Evolutionary conservation across 1,140 invertebrate species (phyloP).

Genomic region (Phthorimaea operculella): DNA sequence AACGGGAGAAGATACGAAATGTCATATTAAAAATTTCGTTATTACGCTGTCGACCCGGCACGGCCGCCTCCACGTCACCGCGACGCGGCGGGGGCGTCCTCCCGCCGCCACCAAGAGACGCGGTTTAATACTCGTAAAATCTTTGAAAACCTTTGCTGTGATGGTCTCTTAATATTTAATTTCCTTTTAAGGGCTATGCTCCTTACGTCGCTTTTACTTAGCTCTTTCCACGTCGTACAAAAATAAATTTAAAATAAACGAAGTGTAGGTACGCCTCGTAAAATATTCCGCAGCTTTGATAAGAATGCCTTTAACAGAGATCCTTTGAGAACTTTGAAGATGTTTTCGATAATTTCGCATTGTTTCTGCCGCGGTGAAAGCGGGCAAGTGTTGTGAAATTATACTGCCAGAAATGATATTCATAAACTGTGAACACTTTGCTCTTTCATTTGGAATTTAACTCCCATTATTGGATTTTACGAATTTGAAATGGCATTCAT

Average conservation of each 20-base stretch:
- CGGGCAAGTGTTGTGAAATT: background rate
- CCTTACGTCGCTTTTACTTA: constrained; percentile 1
- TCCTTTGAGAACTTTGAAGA: constrained; percentile 5
- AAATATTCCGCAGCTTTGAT: constrained; percentile 1
- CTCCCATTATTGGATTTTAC: too few species aligned
- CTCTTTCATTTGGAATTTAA: too few species aligned
- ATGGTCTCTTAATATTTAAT: constrained; percentile 65
- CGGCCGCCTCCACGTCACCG: constrained; percentile 15
- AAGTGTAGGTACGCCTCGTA: background rate
- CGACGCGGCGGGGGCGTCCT: constrained; percentile 18
- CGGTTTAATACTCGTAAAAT: constrained; percentile 54
- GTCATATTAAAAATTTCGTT: constrained; percentile 59
- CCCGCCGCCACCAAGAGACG: constrained; percentile 35
- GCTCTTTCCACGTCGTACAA: background rate
- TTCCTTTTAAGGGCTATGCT: constrained; percentile 40
- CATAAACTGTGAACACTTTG: too few species aligned
- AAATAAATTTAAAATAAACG: constrained; percentile 1
- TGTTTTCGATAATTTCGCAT: constrained; percentile 2
- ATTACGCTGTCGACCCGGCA: constrained; percentile 35
- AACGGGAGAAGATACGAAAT: constrained; percentile 27
- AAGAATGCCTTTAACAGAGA: background rate
- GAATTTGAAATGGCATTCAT: too few species aligned
- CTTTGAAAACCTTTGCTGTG: constrained; percentile 49
- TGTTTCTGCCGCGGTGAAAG: background rate
- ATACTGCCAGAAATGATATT: too few species aligned